Percentiles rank a stretch among this genome's conserved stretches.
Conservation (phyloP, 2,113 vertebrate genomes). For the Bos javanicus region DNA sequence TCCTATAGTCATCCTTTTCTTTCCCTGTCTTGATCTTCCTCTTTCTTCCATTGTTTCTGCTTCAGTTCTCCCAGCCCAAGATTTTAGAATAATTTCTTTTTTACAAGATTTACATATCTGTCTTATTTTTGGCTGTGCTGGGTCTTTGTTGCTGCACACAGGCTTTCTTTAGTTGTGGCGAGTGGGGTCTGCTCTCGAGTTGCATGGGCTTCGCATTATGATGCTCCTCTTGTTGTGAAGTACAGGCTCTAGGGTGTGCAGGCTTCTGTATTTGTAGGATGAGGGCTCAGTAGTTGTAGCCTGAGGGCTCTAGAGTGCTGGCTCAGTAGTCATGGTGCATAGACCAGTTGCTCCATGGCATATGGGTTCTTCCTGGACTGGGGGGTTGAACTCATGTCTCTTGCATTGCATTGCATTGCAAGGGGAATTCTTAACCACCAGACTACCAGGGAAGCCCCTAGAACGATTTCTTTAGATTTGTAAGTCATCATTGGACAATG, state of each 20-base stretch:
- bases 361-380: neutral
- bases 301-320: neutral
- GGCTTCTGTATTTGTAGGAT: neutral
- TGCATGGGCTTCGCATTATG: neutral
- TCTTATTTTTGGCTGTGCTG: neutral
- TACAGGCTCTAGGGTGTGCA: neutral
- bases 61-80: neutral
- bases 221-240: neutral
- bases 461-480: neutral
- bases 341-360: neutral
- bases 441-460: neutral
- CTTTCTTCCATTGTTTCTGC: neutral
- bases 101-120: neutral
- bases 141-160: neutral
- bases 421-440: neutral
- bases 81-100: neutral
- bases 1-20: neutral
- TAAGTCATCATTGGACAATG: neutral
- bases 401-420: neutral
- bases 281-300: neutral
- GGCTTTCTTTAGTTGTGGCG: neutral
- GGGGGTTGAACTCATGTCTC: neutral
- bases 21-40: neutral
- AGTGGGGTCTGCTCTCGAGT: neutral
- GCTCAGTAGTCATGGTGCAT: neutral